phyloP scores from a whole-genome alignment of 2,113 vertebrate species.

The Odontesthes bonariensis region DNA sequence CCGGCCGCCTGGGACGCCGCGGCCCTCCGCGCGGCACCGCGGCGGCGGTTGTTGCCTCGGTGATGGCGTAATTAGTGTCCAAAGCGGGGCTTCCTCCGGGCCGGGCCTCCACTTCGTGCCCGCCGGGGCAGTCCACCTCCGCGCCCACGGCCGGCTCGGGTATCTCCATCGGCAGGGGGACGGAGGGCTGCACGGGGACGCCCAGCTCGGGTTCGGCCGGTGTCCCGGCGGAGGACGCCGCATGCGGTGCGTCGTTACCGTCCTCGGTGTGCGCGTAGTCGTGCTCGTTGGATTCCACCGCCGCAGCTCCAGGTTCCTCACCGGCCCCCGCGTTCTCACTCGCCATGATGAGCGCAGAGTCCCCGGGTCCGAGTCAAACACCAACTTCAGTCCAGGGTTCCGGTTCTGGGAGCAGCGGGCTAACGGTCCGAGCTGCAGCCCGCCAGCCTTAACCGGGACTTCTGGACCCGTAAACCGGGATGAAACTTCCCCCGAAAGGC shows the following conservation, averaged over 20 bases:
- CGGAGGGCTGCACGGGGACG: neutral
- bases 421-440: conserved; percentile 11
- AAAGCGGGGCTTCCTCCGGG: neutral
- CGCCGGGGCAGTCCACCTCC: conserved; percentile 63
- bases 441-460: neutral
- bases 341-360: conserved; percentile 34
- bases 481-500: neutral
- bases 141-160: conserved; percentile 54
- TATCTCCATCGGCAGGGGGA: conserved; percentile 4
- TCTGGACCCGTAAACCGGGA: accelerated
- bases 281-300: conserved; percentile 64
- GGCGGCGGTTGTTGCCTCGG: accelerated
- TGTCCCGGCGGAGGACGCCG: neutral
- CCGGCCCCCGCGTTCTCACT: conserved; percentile 15
- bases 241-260: neutral
- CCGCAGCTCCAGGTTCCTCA: neutral
- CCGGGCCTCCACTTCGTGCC: neutral
- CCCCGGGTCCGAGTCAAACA: neutral
- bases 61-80: accelerated
- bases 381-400: neutral
- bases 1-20: conserved; percentile 17
- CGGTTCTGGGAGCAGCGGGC: conserved; percentile 5
- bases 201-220: neutral
- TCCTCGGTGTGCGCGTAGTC: conserved; percentile 60
- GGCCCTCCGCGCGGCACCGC: neutral